These are phyloP conservation scores for Rhinoderma darwinii DNA, from an alignment of 2,113 vertebrate genomes.

Conservation along the genomic window DNA sequence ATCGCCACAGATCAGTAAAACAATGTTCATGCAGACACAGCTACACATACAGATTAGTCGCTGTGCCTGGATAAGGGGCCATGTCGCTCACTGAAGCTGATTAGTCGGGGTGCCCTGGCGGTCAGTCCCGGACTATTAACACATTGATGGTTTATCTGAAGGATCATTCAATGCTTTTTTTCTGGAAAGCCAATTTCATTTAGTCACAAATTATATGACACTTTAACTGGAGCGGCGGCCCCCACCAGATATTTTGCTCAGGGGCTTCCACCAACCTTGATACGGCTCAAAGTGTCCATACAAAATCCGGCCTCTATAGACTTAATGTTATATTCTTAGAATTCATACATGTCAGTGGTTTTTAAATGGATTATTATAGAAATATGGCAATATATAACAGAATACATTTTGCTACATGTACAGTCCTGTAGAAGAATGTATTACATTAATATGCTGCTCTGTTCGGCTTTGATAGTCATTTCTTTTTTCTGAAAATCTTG, in stretches of 20 bases:
- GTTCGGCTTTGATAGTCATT: neutral
- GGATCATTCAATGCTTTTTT: too few species aligned
- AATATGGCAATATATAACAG: neutral
- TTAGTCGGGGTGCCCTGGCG: too few species aligned
- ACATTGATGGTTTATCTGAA: too few species aligned
- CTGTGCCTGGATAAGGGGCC: too few species aligned
- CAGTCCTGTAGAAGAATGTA: neutral
- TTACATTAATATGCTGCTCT: neutral
- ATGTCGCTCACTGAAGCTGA: too few species aligned
- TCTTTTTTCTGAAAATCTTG: neutral
- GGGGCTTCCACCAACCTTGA: neutral
- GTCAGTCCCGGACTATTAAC: too few species aligned
- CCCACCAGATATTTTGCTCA: neutral
- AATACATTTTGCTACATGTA: neutral
- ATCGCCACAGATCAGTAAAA: too few species aligned
- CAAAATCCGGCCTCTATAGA: neutral
- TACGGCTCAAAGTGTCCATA: neutral
- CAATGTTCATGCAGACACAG: too few species aligned
- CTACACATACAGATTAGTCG: too few species aligned
- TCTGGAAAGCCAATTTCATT: too few species aligned
- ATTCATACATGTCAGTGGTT: neutral
- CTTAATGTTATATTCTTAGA: neutral
- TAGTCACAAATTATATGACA: too few species aligned
- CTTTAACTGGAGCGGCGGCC: too few species aligned
- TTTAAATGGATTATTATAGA: neutral